Evolutionary conservation across 2,113 vertebrate genomes (phyloP).

Genomic region (Xenopus laevis): DNA sequence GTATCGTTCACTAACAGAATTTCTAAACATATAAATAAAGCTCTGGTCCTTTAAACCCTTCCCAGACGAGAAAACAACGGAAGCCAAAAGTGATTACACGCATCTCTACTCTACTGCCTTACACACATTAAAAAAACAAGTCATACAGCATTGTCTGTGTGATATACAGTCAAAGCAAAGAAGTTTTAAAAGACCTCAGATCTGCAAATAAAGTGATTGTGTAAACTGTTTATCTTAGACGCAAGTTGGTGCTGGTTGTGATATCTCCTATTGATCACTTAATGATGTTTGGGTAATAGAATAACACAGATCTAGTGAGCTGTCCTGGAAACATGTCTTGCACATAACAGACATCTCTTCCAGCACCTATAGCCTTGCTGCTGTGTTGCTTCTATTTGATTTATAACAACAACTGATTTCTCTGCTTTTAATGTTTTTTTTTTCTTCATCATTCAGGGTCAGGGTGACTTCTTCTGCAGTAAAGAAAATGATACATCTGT

Average conservation of each 20-base stretch:
- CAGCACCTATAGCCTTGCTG: conserved; percentile 14
- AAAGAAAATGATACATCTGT: not conserved
- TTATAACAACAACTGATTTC: conserved; percentile 15
- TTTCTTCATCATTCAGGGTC: not conserved
- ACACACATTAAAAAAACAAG: not conserved
- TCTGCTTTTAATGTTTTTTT: not conserved
- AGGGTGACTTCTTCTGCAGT: not conserved
- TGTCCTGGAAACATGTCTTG: conserved; percentile 14
- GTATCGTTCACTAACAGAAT: too few species aligned
- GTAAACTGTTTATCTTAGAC: conserved; percentile 19
- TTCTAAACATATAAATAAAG: not conserved
- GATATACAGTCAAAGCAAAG: not conserved
- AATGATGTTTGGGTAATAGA: conserved; percentile 21
- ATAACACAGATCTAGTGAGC: conserved; percentile 23
- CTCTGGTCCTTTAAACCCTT: not conserved
- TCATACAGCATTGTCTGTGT: not conserved
- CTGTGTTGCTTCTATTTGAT: conserved; percentile 7
- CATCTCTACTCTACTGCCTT: not conserved
- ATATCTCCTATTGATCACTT: conserved; percentile 12
- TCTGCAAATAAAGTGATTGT: not conserved
- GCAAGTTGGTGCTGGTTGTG: conserved; percentile 13
- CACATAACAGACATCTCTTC: conserved; percentile 29
- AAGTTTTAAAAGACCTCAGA: not conserved
- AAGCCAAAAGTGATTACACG: not conserved
- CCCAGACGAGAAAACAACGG: not conserved